These are phyloP conservation scores for Pyxicephalus adspersus DNA, from an alignment of 2,113 vertebrate species.

Conservation along the genomic window DNA sequence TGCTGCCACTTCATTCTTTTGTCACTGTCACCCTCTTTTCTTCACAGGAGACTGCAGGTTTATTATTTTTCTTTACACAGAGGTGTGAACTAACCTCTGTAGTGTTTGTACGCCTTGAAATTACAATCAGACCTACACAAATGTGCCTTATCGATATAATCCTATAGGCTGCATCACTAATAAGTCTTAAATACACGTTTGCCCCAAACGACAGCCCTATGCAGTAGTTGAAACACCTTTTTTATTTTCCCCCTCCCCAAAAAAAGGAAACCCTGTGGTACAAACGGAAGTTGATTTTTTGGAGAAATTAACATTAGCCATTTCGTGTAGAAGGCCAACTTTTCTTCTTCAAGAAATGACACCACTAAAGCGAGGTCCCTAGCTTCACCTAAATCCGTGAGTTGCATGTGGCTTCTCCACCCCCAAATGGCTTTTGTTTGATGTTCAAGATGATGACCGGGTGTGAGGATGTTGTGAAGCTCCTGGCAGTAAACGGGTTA, in stretches of 20 bases:
- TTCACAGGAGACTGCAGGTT: neutral
- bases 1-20: neutral
- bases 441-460: too few relatives aligned
- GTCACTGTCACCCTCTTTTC: neutral
- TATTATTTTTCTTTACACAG: too few relatives aligned
- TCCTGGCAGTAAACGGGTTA: slow-evolving; percentile 8
- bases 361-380: too few relatives aligned
- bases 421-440: too few relatives aligned
- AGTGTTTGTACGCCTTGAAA: slow-evolving; percentile 18
- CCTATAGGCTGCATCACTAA: slow-evolving; percentile 24
- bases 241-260: too few relatives aligned
- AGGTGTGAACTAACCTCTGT: neutral
- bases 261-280: too few relatives aligned
- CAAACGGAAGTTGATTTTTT: neutral
- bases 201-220: neutral
- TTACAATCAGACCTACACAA: slow-evolving; percentile 43
- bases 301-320: neutral
- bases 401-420: too few relatives aligned
- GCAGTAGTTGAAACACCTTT: neutral
- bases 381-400: too few relatives aligned
- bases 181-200: slow-evolving; percentile 32
- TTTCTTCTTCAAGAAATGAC: too few relatives aligned
- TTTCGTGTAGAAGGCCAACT: neutral
- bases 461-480: neutral
- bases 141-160: slow-evolving; percentile 46